These are phyloP conservation scores for Psephotus haematonotus DNA, from an alignment of 2,113 vertebrate species.

Conservation along the genomic window DNA sequence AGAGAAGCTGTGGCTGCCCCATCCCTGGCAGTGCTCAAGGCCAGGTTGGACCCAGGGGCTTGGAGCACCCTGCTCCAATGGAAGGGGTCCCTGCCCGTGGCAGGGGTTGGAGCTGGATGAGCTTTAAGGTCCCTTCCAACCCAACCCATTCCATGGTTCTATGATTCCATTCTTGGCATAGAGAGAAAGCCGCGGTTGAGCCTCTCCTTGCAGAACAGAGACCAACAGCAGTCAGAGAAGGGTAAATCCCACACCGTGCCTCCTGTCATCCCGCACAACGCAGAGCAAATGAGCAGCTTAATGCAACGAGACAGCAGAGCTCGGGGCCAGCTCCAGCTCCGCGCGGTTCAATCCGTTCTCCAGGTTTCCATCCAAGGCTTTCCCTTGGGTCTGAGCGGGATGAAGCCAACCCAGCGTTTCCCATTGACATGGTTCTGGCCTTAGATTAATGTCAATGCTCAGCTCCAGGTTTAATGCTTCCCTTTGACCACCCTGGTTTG, in stretches of 20 bases:
- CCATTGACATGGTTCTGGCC: neutral
- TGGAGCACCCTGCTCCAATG: too few species aligned
- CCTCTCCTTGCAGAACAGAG: neutral
- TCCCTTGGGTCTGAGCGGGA: neutral
- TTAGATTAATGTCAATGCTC: rapidly evolving
- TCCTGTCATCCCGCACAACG: neutral
- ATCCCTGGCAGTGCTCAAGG: too few species aligned
- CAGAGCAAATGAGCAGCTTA: neutral
- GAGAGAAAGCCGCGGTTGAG: neutral
- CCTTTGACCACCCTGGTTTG: neutral
- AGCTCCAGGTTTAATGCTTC: neutral
- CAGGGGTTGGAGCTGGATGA: neutral
- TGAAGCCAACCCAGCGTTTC: rapidly evolving
- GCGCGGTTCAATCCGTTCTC: neutral
- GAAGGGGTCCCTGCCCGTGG: too few species aligned
- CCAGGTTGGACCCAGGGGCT: too few species aligned
- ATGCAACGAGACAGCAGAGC: neutral
- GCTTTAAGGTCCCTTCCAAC: neutral
- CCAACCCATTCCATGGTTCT: neutral
- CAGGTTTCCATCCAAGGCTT: neutral
- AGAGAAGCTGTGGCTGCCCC: too few species aligned
- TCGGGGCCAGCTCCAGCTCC: neutral
- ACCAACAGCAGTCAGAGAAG: neutral
- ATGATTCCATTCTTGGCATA: neutral
- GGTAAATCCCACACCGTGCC: neutral